Percentiles rank a stretch among this genome's conserved stretches.
phyloP scores from a whole-genome alignment of 2,797 vertebrate genomes.

The Melanotaenia parkinsoni region DNA sequence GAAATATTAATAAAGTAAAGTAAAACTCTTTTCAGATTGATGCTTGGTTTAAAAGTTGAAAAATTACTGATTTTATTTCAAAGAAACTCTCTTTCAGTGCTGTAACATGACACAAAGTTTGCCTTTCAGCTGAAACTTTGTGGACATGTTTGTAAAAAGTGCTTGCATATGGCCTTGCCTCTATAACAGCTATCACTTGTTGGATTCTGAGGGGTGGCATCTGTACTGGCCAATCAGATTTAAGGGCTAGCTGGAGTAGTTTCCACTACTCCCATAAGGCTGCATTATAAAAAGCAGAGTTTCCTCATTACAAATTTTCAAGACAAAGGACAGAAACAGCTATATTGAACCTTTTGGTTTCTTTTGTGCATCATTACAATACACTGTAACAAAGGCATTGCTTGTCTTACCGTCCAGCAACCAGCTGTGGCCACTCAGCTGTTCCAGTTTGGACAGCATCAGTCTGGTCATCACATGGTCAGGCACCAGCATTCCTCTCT shows the following conservation, averaged over 20 bases:
- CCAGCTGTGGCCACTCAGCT: conserved; percentile 88
- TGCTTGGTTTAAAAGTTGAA: neutral
- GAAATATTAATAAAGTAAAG: too few species aligned
- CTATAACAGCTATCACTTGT: conserved; percentile 4
- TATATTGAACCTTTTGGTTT: neutral
- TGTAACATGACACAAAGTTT: neutral
- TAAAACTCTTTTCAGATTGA: too few species aligned
- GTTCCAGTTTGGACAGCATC: conserved; percentile 89
- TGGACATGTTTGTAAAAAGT: neutral
- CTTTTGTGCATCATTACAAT: neutral
- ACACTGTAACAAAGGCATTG: neutral
- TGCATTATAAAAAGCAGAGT: conserved; percentile 9
- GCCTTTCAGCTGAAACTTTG: neutral
- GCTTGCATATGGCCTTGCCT: conserved; percentile 6
- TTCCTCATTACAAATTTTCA: neutral
- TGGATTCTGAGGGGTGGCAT: conserved; percentile 44
- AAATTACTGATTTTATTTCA: conserved; percentile 3
- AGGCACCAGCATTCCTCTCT: conserved; percentile 89
- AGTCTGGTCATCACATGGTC: conserved; percentile 92
- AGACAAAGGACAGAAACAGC: neutral
- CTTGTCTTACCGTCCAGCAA: conserved; percentile 88
- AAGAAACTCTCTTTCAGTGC: neutral
- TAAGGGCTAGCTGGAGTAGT: conserved; percentile 20
- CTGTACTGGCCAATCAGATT: conserved; percentile 59
- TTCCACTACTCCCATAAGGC: conserved; percentile 4